These are phyloP conservation scores for Menidia menidia DNA, from an alignment of 2,797 vertebrate genomes.

Conservation along the genomic window DNA sequence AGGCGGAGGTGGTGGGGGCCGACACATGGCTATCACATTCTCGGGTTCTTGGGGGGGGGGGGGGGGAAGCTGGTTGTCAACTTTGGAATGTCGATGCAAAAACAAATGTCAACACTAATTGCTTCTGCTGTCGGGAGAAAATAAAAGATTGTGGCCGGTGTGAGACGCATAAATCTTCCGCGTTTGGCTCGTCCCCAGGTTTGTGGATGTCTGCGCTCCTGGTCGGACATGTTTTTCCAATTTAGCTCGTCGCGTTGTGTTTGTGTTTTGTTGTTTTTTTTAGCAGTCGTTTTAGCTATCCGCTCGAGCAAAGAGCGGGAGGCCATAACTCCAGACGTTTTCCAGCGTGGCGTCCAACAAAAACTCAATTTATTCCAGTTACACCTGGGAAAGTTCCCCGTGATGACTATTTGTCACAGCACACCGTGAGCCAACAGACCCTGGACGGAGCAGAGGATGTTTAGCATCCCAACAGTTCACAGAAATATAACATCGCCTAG, in stretches of 20 bases:
- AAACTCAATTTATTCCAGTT: slow-evolving; percentile 42
- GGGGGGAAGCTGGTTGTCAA: slow-evolving; percentile 58
- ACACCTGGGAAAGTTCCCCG: slow-evolving; percentile 50
- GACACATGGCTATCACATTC: slow-evolving; percentile 60
- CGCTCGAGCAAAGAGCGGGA: slow-evolving; percentile 32
- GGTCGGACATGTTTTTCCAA: slow-evolving; percentile 20
- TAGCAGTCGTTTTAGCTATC: slow-evolving; percentile 9
- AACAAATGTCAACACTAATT: slow-evolving; percentile 62
- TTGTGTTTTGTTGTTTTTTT: slow-evolving; percentile 14
- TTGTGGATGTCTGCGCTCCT: slow-evolving; percentile 5
- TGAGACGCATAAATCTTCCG: slow-evolving; percentile 62
- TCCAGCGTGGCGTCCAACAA: slow-evolving; percentile 35
- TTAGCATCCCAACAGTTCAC: background rate
- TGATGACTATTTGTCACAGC: slow-evolving; percentile 47
- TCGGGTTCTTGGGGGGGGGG: background rate
- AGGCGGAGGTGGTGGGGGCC: slow-evolving; percentile 55
- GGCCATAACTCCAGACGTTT: slow-evolving; percentile 17
- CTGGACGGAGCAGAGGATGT: slow-evolving; percentile 4
- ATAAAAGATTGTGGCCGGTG: slow-evolving; percentile 36
- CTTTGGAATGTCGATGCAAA: slow-evolving; percentile 68
- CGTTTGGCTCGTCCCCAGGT: slow-evolving; percentile 24
- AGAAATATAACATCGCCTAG: background rate
- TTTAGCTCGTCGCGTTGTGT: slow-evolving; percentile 15
- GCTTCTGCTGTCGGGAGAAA: slow-evolving; percentile 55
- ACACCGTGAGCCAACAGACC: background rate